Conservation (phyloP, 1,140 invertebrate species). For the Brevipalpus yothersi region DNA sequence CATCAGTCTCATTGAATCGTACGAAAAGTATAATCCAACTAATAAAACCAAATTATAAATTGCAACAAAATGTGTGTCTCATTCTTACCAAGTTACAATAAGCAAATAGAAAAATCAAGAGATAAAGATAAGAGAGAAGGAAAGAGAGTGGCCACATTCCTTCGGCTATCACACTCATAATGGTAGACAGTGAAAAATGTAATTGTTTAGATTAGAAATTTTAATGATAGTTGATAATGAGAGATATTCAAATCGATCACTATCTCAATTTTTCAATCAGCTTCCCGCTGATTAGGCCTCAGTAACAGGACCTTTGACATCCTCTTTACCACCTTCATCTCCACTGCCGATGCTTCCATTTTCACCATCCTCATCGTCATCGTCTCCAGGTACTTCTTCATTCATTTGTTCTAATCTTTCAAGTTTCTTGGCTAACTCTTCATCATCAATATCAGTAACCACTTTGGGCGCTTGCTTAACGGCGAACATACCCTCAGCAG, state of each 20-base stretch:
- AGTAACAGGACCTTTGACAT: not conserved
- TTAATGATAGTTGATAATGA: not conserved
- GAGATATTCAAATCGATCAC: no score
- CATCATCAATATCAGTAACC: slow-evolving; percentile 90
- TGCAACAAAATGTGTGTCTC: not conserved
- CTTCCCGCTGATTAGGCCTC: not conserved
- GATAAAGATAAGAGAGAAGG: no score
- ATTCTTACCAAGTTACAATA: not conserved
- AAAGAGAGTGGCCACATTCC: no score
- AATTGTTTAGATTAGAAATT: no score
- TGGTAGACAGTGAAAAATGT: no score
- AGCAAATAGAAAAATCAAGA: no score
- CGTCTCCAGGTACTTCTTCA: slow-evolving; percentile 52
- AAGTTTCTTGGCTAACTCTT: slow-evolving; percentile 72
- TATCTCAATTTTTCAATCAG: not conserved
- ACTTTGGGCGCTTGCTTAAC: slow-evolving; percentile 93
- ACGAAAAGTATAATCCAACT: not conserved
- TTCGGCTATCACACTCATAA: no score
- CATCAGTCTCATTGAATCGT: no score
- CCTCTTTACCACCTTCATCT: not conserved
- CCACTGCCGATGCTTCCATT: not conserved
- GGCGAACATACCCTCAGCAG: slow-evolving; percentile 70
- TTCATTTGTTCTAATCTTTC: slow-evolving; percentile 79
- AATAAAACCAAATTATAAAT: not conserved
- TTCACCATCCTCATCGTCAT: slow-evolving; percentile 39